Evolutionary conservation across 2,113 vertebrate genomes (phyloP).

Genomic region (Rhinoderma darwinii): DNA sequence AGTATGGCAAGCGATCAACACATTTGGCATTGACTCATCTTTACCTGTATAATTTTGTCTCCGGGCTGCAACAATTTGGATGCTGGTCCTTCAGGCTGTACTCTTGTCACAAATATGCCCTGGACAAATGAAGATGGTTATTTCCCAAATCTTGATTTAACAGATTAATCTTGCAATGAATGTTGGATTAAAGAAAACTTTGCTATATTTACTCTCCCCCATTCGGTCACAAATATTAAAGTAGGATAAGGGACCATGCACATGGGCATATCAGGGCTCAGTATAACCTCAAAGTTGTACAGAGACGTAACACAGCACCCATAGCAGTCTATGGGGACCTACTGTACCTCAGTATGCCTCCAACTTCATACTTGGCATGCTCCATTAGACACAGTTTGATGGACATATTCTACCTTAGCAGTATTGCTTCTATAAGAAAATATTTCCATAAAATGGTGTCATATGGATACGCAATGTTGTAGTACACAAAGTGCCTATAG

Average conservation of each 20-base stretch:
- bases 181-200: background rate
- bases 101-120: slow-evolving; percentile 98
- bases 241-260: too few species aligned
- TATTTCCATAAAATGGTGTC: too few species aligned
- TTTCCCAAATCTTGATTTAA: background rate
- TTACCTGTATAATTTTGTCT: slow-evolving; percentile 93
- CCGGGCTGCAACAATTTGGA: slow-evolving; percentile 93
- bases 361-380: too few species aligned
- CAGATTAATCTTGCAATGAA: background rate
- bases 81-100: slow-evolving; percentile 94
- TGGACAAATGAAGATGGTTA: slow-evolving; percentile 61
- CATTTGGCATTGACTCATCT: background rate
- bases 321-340: background rate
- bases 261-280: too few species aligned
- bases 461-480: too few species aligned
- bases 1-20: background rate
- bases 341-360: background rate
- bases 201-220: background rate
- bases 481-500: background rate
- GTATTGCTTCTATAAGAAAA: too few species aligned
- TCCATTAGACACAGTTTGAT: too few species aligned
- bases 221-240: background rate
- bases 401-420: too few species aligned
- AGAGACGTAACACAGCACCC: too few species aligned
- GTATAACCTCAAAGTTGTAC: too few species aligned